These are phyloP conservation scores for Athrips mouffetella DNA, from an alignment of 2,888 invertebrate species.

Conservation along the genomic window DNA sequence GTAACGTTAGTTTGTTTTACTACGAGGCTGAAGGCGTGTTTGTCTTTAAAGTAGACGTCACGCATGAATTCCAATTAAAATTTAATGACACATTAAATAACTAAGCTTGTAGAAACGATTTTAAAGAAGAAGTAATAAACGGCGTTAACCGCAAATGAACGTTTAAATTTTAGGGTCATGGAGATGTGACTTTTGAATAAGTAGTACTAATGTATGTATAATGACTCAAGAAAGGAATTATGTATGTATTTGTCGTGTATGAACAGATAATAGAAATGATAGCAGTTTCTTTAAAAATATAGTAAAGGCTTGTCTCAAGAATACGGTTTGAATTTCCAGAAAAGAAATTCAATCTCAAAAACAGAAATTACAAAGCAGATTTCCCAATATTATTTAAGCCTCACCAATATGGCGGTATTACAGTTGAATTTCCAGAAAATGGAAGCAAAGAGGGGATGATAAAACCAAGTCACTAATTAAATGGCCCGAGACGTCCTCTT, in stretches of 20 bases:
- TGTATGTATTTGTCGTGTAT: too few species aligned
- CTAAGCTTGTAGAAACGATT: constrained; percentile 32
- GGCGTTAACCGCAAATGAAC: background rate
- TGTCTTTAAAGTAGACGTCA: constrained; percentile 65
- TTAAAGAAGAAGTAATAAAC: constrained; percentile 20
- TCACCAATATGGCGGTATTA: constrained; percentile 62
- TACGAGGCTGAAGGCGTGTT: constrained; percentile 51
- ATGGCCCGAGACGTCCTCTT: constrained; percentile 66
- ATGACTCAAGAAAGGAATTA: too few species aligned
- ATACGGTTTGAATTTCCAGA: constrained; percentile 1
- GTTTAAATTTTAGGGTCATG: too few species aligned
- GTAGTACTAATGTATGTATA: too few species aligned
- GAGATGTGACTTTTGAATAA: too few species aligned
- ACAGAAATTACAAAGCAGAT: constrained; percentile 35
- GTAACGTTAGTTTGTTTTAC: constrained; percentile 67
- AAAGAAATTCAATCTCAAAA: constrained; percentile 13
- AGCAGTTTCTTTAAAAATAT: background rate
- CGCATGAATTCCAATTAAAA: constrained; percentile 45
- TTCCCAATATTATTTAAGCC: constrained; percentile 64
- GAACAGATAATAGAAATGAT: background rate
- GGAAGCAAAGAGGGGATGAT: constrained; percentile 66
- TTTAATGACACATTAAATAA: constrained; percentile 46
- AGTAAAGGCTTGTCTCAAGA: background rate
- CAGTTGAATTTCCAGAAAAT: constrained; percentile 62
- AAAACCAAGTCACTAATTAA: constrained; percentile 76